Percentiles rank a stretch among this genome's conserved stretches.
phyloP scores from a whole-genome alignment of 2,113 vertebrate species.

The Athene cunicularia region DNA sequence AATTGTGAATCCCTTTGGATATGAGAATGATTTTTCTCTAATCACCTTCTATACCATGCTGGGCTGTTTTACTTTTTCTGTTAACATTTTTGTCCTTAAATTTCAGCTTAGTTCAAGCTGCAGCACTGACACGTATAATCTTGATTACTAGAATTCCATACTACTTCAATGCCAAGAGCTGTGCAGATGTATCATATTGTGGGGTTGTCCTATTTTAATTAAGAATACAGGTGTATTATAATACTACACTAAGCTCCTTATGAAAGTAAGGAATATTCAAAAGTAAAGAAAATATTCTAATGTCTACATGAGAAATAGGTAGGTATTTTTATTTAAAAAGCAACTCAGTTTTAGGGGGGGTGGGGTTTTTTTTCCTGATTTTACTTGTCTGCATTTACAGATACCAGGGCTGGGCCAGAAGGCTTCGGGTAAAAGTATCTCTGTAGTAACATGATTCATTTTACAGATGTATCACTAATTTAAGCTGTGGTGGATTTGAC shows the following conservation, averaged over 20 bases:
- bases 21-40: not conserved
- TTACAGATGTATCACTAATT: not conserved
- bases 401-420: not conserved
- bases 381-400: not conserved
- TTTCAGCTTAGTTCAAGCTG: slow-evolving; percentile 8
- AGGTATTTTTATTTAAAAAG: not conserved
- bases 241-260: not conserved
- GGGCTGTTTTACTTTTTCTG: not conserved
- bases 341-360: not conserved
- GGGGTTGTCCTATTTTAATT: not conserved
- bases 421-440: not conserved
- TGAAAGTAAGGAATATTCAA: not conserved
- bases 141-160: not conserved
- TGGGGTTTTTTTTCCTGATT: rapidly evolving
- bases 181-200: not conserved
- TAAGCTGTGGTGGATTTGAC: not conserved
- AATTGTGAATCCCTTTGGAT: not conserved
- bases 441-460: not conserved
- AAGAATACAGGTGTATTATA: not conserved
- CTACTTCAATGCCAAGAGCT: not conserved
- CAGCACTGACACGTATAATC: not conserved
- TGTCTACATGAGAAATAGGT: not conserved
- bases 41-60: not conserved
- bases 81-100: not conserved
- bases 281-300: not conserved